These are phyloP conservation scores for Bombyx mori DNA, from an alignment of 1,140 invertebrate genomes.

Conservation along the genomic window DNA sequence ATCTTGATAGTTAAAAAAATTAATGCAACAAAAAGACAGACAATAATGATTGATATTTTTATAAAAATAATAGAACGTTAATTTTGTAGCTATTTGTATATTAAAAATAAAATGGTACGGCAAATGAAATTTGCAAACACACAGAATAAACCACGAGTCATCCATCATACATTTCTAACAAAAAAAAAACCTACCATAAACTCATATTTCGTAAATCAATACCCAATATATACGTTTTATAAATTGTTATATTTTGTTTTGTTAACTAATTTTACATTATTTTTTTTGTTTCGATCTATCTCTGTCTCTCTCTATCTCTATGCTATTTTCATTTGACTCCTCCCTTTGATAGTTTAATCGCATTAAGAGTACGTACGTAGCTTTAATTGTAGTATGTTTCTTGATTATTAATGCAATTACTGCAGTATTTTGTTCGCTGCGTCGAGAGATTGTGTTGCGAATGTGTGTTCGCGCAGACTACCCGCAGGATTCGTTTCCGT, in stretches of 20 bases:
- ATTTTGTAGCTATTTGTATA: background rate
- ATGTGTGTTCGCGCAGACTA: background rate
- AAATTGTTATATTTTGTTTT: conserved; percentile 55
- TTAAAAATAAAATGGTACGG: background rate
- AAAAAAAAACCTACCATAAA: background rate
- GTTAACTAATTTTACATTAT: conserved; percentile 65
- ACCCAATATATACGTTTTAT: background rate
- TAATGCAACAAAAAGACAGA: background rate
- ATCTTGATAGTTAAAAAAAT: background rate
- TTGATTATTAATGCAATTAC: conserved; percentile 27
- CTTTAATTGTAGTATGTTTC: conserved; percentile 54
- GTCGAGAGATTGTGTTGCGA: background rate
- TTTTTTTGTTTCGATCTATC: conserved; percentile 34
- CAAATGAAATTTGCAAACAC: background rate
- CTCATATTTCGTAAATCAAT: background rate
- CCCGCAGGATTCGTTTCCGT: background rate
- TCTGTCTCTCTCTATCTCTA: conserved; percentile 36
- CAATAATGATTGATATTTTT: conserved; percentile 8
- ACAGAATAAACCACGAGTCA: background rate
- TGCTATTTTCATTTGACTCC: conserved; percentile 27
- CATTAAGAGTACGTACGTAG: conserved; percentile 59
- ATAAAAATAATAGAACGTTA: conserved; percentile 5
- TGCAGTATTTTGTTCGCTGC: conserved; percentile 20
- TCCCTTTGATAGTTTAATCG: conserved; percentile 38
- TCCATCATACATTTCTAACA: background rate